Conservation (phyloP, 2,113 vertebrate species). For the Caloenas nicobarica region DNA sequence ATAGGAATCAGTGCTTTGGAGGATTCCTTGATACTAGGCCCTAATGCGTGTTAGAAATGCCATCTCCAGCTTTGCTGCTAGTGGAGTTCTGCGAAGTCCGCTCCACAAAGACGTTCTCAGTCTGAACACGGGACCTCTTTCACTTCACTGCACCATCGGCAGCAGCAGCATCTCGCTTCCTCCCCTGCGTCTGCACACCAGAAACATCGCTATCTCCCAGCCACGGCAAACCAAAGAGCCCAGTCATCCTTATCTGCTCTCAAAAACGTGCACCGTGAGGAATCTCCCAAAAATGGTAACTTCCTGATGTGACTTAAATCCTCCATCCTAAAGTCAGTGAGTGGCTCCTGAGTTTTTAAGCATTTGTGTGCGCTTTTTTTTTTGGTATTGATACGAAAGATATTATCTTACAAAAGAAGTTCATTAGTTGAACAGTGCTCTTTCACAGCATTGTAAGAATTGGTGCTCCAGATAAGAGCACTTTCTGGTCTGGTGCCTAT, state of each 20-base stretch:
- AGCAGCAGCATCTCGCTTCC: neutral
- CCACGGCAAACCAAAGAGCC: neutral
- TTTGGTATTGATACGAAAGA: neutral
- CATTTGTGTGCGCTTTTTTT: neutral
- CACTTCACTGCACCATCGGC: rapidly evolving
- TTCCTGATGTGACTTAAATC: neutral
- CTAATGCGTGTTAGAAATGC: neutral
- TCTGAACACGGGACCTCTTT: neutral
- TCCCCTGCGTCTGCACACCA: neutral
- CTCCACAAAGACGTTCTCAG: neutral
- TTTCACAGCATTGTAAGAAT: neutral
- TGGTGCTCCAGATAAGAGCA: neutral
- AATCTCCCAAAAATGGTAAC: neutral
- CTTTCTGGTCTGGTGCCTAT: neutral
- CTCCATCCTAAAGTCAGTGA: neutral
- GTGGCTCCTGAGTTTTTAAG: neutral
- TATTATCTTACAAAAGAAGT: neutral
- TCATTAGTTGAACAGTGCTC: neutral
- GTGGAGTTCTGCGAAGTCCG: neutral
- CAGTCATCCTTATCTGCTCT: neutral
- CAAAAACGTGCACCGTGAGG: neutral
- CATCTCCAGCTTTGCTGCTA: neutral
- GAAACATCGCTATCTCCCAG: neutral
- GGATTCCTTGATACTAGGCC: neutral
- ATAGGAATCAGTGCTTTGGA: neutral